Base-by-base conservation (phyloP, 1,140 invertebrate genomes). In the Eupristina koningsbergeri region DNA sequence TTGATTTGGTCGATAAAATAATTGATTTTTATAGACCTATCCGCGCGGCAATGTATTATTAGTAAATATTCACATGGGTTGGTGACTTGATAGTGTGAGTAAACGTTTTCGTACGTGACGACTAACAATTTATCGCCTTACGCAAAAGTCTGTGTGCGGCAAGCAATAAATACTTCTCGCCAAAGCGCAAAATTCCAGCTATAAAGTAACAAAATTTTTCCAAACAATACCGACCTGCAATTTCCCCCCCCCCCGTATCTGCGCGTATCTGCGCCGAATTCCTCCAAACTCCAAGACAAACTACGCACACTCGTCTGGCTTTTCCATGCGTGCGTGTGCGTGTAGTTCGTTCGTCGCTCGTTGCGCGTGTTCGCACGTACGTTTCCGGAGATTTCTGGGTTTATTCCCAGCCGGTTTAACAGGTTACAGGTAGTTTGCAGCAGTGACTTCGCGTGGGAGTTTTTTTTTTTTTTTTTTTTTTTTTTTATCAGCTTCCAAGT, bases 381-480 rank as follows among this genome's bases (percentile, higher is more conserved):
- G 7, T 71, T 7, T n/a, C 26, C n/a, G 73, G 34, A n/a, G 36
- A 79, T 64, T 79, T 64, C 76, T 64, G 76, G 76, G 61, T 50
- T 79, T 64, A 79, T 79, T 79, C 15, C 36, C 45, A 79, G 76
- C 76, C 58, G 61, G 76, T 79, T 36, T 22, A 64, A 50, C 76
- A 47, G 75, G 75, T 77, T 77, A 61, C 75, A 47, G 74, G 73
- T 75, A 75, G n/a, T 19, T 15, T 1, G 71, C 41, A 11, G 3
- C 71, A 34, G 39, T 45, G 36, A 17, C 36, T 15, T 41, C 41
- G 71, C 26, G 73, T 71, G 67, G 67, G 67, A 71, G 67, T 41
- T 41, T 71, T 71, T n/a, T n/a, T n/a, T n/a, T n/a, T n/a, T n/a
- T n/a, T n/a, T n/a, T n/a, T n/a, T n/a, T n/a, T n/a, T n/a, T n/a